Base-by-base conservation (phyloP, 2,888 invertebrate genomes). In the Drosophila limbata region DNA sequence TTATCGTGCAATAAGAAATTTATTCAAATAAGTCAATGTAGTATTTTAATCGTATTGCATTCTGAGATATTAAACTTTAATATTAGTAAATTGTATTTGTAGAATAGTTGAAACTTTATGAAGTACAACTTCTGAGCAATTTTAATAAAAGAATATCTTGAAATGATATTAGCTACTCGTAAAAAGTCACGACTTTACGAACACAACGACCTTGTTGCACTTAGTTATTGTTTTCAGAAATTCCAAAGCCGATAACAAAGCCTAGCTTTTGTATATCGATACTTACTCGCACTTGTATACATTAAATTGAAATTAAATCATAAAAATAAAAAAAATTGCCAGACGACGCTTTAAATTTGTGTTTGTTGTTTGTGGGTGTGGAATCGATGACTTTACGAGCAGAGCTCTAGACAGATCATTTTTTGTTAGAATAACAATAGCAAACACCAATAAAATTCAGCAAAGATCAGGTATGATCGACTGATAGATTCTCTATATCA, bases 291-390 rank as follows among this genome's bases (percentile, higher is more conserved):
- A 59, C 56, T 56, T 71, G 47, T 62, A 57, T 31, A 56, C 57
- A 69, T 59, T 61, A 62, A 69, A 75, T 68, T 61, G 51, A 81
- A 77, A 81, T 79, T 69, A 81, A 81, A 87, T 69, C 73, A 79
- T 77, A 73, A 87, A 86, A 25, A 25, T 0, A 25, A 25, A 25
- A 25, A 25, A 8, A 79, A 69, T 69, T 79, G 59, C 48, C 81
- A 81, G 86, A 87, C 87, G 67, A 81, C 79, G 57, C 60, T 66
- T 62, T 59, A 37, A 35, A 25, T 45, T 17, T 48, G 35, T 40
- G 19, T 28, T 40, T 47, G 50, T 60, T 65, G 42, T 19, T 65
- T 65, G 65, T 79, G 63, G 77, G 77, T 76, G 77, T 79, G 77
- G 55, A 55, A 55, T 55, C 21, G 40, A 53, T 13, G 53, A 31